A percentile compares a stretch with the other conserved stretches of the same genome.
Conservation (phyloP, 2,888 invertebrate species). For the Polymixis lichenea region DNA sequence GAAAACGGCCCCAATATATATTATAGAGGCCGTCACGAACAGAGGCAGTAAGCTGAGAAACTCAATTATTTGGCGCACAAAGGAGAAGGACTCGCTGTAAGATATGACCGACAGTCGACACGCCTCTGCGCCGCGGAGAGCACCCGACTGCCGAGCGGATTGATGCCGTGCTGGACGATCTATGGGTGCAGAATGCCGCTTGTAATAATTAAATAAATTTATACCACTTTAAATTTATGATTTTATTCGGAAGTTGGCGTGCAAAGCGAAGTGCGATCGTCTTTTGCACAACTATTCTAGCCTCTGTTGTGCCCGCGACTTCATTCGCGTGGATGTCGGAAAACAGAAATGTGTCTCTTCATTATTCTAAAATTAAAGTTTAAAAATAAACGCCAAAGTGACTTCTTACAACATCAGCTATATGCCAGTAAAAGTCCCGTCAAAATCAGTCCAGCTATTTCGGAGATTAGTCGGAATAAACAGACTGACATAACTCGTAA, state of each 20-base stretch:
- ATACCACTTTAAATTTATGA: not conserved
- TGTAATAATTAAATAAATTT: not conserved
- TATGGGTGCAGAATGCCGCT: too few relatives aligned
- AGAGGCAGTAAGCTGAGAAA: conserved; percentile 16
- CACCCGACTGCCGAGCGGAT: not conserved
- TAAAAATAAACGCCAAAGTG: too few relatives aligned
- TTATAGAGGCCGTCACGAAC: conserved; percentile 42
- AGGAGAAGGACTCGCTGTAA: not conserved
- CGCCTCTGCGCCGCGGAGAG: not conserved
- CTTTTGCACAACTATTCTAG: not conserved
- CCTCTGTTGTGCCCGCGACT: too few relatives aligned
- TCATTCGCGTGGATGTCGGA: too few relatives aligned
- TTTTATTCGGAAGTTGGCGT: not conserved
- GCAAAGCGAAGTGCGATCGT: not conserved
- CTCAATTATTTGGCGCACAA: conserved; percentile 29
- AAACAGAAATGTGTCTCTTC: too few relatives aligned
- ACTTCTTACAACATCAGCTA: too few relatives aligned
- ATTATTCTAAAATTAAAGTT: too few relatives aligned
- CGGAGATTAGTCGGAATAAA: too few relatives aligned
- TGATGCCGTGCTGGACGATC: not conserved
- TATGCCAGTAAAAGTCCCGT: too few relatives aligned
- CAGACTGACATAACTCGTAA: too few relatives aligned
- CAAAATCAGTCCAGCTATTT: too few relatives aligned
- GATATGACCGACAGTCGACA: not conserved
- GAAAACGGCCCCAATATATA: conserved; percentile 25